Conservation (phyloP, 1,140 invertebrate species). For the Conopomorpha cramerella region DNA sequence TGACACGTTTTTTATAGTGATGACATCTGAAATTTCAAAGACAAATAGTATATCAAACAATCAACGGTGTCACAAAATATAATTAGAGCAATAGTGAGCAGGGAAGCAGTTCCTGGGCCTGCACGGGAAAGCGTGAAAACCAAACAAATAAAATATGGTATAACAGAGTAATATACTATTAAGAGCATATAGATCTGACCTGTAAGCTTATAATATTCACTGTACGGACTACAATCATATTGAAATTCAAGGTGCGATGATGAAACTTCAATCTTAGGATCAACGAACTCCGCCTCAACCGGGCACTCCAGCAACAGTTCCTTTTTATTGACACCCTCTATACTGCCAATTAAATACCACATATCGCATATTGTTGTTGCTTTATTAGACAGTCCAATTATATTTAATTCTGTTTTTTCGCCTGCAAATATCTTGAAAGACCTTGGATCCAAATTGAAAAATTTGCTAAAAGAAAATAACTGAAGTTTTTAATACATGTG, state of each 20-base stretch:
- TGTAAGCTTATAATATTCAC: slow-evolving; percentile 46
- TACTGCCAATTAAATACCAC: slow-evolving; percentile 45
- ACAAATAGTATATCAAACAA: background rate
- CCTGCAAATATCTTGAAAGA: slow-evolving; percentile 36
- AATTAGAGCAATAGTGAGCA: too few relatives aligned
- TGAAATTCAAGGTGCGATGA: slow-evolving; percentile 27
- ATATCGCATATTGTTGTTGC: slow-evolving; percentile 33
- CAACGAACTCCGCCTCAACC: slow-evolving; percentile 39
- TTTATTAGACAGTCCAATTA: slow-evolving; percentile 34
- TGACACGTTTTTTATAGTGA: slow-evolving; percentile 46
- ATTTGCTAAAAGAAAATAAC: slow-evolving; percentile 23
- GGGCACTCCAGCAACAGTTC: slow-evolving; percentile 38
- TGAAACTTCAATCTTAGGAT: slow-evolving; percentile 46
- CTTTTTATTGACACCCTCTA: slow-evolving; percentile 50
- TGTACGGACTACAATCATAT: slow-evolving; percentile 45
- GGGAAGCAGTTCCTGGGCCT: too few relatives aligned
- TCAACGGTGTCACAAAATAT: background rate
- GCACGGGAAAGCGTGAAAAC: too few relatives aligned
- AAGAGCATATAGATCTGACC: too few relatives aligned
- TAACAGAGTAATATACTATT: too few relatives aligned
- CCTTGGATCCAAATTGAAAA: slow-evolving; percentile 38
- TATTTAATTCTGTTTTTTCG: slow-evolving; percentile 33
- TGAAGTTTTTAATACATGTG: too few relatives aligned
- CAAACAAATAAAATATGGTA: too few relatives aligned
- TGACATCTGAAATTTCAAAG: slow-evolving; percentile 23